phyloP scores from a whole-genome alignment of 53 echinoderm and acorn worm species.

The Holothuria scabra region DNA sequence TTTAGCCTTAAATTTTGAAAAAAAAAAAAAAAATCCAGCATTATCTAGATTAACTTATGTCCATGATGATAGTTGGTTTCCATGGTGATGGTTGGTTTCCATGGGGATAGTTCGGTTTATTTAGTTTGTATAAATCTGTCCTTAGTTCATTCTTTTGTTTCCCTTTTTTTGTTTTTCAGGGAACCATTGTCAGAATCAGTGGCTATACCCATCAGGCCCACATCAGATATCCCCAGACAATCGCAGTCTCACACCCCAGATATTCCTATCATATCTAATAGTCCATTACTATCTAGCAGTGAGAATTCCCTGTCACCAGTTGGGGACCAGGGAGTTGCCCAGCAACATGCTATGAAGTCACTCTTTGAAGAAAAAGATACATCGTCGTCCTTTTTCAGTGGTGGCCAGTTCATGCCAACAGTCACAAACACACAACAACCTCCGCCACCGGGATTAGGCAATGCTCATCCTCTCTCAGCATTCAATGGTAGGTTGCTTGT shows the following conservation, averaged over 20 bases:
- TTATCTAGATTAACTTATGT: no score
- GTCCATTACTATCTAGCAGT: constrained; percentile 17
- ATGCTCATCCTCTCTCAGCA: background rate
- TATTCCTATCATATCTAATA: constrained; percentile 29
- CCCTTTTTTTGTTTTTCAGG: background rate
- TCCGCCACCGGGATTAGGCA: constrained; percentile 35
- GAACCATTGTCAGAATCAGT: constrained; percentile 13
- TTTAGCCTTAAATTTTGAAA: no score
- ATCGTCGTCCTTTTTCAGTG: constrained; percentile 17
- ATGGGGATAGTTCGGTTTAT: no score
- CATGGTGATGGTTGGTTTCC: no score
- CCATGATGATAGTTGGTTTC: no score
- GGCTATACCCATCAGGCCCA: constrained; percentile 31
- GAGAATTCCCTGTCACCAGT: constrained; percentile 25
- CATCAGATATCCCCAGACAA: constrained; percentile 26
- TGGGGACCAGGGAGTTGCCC: background rate
- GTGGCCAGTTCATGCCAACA: constrained; percentile 1
- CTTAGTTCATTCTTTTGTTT: background rate
- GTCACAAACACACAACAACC: background rate
- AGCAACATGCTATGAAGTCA: constrained; percentile 7
- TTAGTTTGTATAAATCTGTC: no score
- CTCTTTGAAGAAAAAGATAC: constrained; percentile 21
- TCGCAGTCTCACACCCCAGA: constrained; percentile 31
- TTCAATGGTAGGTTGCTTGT: constrained; percentile 9
- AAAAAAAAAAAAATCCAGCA: no score